Evolutionary conservation across 2,113 vertebrate genomes (phyloP).

Genomic region (Gila orcuttii): DNA sequence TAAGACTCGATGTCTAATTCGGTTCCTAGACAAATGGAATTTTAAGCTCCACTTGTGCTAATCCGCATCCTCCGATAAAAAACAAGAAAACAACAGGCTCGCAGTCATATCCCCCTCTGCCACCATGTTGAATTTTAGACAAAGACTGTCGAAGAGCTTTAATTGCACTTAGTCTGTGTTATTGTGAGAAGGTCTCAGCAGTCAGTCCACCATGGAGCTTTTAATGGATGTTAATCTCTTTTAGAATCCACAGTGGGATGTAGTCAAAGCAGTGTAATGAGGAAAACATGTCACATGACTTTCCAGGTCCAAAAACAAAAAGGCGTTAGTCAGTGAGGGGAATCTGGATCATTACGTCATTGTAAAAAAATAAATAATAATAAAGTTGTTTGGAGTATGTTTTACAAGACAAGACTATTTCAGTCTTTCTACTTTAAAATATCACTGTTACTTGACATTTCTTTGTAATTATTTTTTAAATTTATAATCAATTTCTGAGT

Average conservation of each 20-base stretch:
- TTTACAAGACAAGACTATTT: too few relatives aligned
- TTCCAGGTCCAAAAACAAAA: not conserved
- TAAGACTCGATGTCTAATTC: slow-evolving; percentile 62
- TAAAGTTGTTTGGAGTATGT: not conserved
- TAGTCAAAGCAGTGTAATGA: slow-evolving; percentile 22
- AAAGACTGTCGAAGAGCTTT: slow-evolving; percentile 10
- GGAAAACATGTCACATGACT: not conserved
- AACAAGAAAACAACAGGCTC: slow-evolving; percentile 65
- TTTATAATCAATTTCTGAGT: too few relatives aligned
- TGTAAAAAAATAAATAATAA: not conserved
- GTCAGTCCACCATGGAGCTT: slow-evolving; percentile 4
- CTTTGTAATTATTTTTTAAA: too few relatives aligned
- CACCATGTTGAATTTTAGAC: not conserved
- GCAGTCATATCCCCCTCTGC: not conserved
- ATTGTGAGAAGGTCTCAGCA: slow-evolving; percentile 1
- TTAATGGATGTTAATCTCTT: slow-evolving; percentile 37
- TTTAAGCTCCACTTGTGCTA: slow-evolving; percentile 70
- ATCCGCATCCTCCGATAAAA: slow-evolving; percentile 57
- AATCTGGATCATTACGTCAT: not conserved
- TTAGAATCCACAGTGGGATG: slow-evolving; percentile 6
- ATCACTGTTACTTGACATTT: too few relatives aligned
- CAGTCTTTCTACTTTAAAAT: too few relatives aligned
- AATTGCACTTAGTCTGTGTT: slow-evolving; percentile 24
- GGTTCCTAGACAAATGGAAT: slow-evolving; percentile 67
- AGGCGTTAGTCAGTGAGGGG: not conserved